These are phyloP conservation scores for Neopipo cinnamomea DNA, from an alignment of 2,113 vertebrate species.

Conservation along the genomic window DNA sequence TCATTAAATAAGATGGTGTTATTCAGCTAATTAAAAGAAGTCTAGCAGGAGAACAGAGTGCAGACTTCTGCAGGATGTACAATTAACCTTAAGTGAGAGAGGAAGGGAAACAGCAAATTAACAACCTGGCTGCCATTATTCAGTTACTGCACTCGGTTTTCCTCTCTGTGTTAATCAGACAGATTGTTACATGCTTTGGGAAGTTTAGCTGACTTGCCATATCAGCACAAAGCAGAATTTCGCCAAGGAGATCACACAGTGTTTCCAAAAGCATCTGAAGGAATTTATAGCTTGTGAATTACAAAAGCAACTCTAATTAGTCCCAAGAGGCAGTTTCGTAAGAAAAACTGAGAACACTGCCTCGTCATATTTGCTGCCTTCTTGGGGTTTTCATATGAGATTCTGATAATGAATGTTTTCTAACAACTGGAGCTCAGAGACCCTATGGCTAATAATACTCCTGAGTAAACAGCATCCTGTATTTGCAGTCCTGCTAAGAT, in stretches of 20 bases:
- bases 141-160: neutral
- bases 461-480: slow-evolving; percentile 37
- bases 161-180: neutral
- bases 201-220: neutral
- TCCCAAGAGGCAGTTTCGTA: slow-evolving; percentile 64
- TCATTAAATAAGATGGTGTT: slow-evolving; percentile 18
- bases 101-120: slow-evolving; percentile 45
- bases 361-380: slow-evolving; percentile 58
- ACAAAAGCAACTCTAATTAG: slow-evolving; percentile 75
- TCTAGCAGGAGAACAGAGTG: slow-evolving; percentile 28
- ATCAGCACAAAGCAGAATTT: slow-evolving; percentile 59
- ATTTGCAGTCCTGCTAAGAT: slow-evolving; percentile 44
- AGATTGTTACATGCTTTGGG: neutral
- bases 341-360: slow-evolving; percentile 60
- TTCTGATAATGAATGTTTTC: slow-evolving; percentile 64
- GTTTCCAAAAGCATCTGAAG: slow-evolving; percentile 53
- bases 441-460: slow-evolving; percentile 37
- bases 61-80: slow-evolving; percentile 22
- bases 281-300: slow-evolving; percentile 71
- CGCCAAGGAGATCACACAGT: slow-evolving; percentile 24
- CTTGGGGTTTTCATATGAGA: slow-evolving; percentile 41
- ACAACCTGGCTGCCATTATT: neutral
- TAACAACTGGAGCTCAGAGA: slow-evolving; percentile 60
- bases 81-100: slow-evolving; percentile 53
- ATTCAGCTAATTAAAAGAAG: slow-evolving; percentile 61